Evolutionary conservation across 2,797 vertebrate species (phyloP), one percentile per base, ranked within the genome.

Genomic region (Luscinia megarhynchos): DNA sequence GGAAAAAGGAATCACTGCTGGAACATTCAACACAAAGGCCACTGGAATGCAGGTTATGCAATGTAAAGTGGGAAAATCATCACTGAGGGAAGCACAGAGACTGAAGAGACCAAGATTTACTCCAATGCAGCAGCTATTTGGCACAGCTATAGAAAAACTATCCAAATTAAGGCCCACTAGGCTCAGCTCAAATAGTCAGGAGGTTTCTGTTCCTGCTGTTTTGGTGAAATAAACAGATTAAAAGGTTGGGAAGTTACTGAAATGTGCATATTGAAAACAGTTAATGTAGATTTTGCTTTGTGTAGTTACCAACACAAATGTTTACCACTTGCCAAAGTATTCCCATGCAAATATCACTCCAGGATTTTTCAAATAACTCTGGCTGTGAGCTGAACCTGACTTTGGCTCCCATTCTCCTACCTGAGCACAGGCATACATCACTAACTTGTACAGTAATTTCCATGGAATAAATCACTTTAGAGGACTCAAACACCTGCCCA

Each of bases 61-160:
- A 40, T 40, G 3, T 0, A 2, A 2, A 87, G 46, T 4, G 24
- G 17, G 41, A 26, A 70, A 77, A 59, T 4, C 18, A 48, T 20
- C 58, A 11, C 34, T 41, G 36, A 55, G 21, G 36, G 51, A 74
- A 55, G 40, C 6, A 40, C 2, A 30, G 29, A 45, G 20, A 75
- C 50, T 24, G 12, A 40, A 34, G 29, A 63, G 48, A 43, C 14
- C 21, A 50, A 50, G 19, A 20, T 22, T 62, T 36, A 61, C 58
- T 69, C 62, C 29, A 63, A 9, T 15, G 53, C 70, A 59, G 55
- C 36, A 58, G 41, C 26, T 58, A 8, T 30, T 69, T 89, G 70
- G 63, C 78, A 73, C 43, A 75, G 55, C 51, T 58, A 21, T 1
- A 57, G 32, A 64, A 22, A 43, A 46, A 43, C 22, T 9, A 24